Conservation (phyloP, 2,113 vertebrate genomes). For the Azemiops feae region DNA sequence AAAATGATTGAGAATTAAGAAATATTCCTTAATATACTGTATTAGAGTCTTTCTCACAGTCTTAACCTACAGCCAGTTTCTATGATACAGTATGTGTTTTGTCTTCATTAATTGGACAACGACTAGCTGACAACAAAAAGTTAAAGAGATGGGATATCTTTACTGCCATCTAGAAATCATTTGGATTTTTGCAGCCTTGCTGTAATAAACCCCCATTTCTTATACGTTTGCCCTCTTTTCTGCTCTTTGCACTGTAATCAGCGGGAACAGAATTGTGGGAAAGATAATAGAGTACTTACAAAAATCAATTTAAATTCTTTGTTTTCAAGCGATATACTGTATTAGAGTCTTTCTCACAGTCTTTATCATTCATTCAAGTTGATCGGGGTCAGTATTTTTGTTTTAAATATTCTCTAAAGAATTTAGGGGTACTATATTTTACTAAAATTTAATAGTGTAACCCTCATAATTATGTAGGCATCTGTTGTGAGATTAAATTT, state of each 20-base stretch:
- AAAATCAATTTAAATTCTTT: background rate
- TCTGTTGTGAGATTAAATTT: background rate
- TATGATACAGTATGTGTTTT: background rate
- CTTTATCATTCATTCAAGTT: background rate
- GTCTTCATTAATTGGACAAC: background rate
- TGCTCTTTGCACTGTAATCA: background rate
- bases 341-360: background rate
- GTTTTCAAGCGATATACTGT: background rate
- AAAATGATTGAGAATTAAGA: background rate
- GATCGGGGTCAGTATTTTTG: background rate
- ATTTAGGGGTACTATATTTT: background rate
- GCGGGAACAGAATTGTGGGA: background rate
- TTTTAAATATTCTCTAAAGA: background rate
- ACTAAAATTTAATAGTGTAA: background rate
- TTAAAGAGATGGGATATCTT: background rate
- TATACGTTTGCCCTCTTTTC: background rate
- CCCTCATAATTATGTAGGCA: background rate
- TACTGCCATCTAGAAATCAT: background rate
- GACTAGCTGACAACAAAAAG: background rate
- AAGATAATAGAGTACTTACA: background rate
- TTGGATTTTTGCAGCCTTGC: background rate
- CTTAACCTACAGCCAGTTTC: background rate
- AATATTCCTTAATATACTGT: background rate
- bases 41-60: no score
- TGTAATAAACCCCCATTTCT: background rate